Percentiles rank a stretch among this genome's conserved stretches.
phyloP scores from a whole-genome alignment of 2,113 vertebrate species.

The Pseudorectes ferrugineus region DNA sequence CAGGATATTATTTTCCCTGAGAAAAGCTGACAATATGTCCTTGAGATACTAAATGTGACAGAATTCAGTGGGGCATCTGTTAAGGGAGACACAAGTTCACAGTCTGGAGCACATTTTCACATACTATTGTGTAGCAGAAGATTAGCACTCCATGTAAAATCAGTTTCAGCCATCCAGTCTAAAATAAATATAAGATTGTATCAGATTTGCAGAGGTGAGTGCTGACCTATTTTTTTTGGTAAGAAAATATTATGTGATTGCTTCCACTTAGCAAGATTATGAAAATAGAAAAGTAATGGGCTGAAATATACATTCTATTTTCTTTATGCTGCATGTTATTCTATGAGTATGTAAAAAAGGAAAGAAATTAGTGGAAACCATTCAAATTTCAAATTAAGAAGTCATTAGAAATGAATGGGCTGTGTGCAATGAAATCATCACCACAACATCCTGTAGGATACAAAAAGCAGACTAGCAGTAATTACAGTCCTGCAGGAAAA shows the following conservation, averaged over 20 bases:
- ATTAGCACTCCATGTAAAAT: background rate
- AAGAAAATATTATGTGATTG: background rate
- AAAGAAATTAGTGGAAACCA: background rate
- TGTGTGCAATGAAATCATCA: background rate
- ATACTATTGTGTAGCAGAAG: background rate
- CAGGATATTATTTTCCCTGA: background rate
- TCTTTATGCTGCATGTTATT: background rate
- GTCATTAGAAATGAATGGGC: background rate
- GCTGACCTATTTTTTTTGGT: background rate
- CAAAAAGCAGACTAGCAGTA: background rate
- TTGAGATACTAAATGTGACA: background rate
- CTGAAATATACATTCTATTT: background rate
- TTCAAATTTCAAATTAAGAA: background rate
- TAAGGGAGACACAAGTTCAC: background rate
- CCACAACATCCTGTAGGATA: background rate
- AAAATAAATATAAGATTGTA: background rate
- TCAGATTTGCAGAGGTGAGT: background rate
- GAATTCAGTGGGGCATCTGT: background rate
- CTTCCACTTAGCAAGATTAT: background rate
- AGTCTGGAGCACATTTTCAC: background rate
- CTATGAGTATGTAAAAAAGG: background rate
- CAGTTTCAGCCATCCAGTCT: background rate
- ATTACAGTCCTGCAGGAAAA: constrained; percentile 17
- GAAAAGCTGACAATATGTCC: background rate
- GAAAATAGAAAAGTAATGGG: background rate